These are phyloP conservation scores for Ennomos fuscantarius DNA, from an alignment of 2,888 invertebrate species.

Conservation along the genomic window DNA sequence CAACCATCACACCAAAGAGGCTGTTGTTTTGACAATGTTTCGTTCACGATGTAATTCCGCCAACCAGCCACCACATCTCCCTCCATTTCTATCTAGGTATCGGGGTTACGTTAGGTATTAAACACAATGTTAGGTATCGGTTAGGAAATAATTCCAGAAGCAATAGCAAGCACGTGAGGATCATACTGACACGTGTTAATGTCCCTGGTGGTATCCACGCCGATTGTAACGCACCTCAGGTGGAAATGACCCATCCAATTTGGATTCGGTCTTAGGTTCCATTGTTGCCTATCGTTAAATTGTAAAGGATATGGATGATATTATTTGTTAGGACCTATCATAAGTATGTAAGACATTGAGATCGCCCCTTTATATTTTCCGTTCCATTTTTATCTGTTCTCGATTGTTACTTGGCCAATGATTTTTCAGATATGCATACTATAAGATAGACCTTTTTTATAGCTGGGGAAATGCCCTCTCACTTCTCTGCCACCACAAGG, in stretches of 20 bases:
- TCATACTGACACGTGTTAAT: constrained; percentile 34
- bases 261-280: constrained; percentile 29
- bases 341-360: no score
- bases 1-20: no score
- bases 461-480: no score
- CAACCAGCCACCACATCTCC: not conserved
- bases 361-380: no score
- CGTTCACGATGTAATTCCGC: not conserved
- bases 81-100: not conserved
- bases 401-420: no score
- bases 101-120: constrained; percentile 10
- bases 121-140: constrained; percentile 30
- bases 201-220: constrained; percentile 29
- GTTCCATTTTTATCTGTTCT: no score
- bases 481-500: no score
- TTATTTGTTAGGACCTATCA: not conserved
- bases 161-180: constrained; percentile 37
- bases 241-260: constrained; percentile 37
- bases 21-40: no score
- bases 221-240: constrained; percentile 33
- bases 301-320: constrained; percentile 21
- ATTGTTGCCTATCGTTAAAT: constrained; percentile 23
- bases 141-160: constrained; percentile 33
- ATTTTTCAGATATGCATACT: no score
- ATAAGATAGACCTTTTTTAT: no score